Evolutionary conservation across 1,140 invertebrate species (phyloP).

Genomic region (Spodoptera litura): DNA sequence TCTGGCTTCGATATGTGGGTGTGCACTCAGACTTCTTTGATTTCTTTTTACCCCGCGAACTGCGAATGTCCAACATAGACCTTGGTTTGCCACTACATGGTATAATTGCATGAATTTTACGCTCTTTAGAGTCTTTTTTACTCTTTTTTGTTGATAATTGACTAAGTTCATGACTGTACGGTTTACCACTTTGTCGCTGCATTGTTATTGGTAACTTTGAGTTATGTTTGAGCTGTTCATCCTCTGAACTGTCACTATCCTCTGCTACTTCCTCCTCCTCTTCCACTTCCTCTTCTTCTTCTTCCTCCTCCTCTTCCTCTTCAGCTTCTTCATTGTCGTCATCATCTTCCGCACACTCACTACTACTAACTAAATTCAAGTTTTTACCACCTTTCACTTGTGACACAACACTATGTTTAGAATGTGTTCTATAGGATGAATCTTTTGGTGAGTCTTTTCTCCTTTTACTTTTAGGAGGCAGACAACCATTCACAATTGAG

Average conservation of each 20-base stretch:
- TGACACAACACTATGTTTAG: constrained; percentile 71
- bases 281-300: constrained; percentile 65
- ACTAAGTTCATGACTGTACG: constrained; percentile 86
- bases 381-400: constrained; percentile 85
- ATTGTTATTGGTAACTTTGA: constrained; percentile 82
- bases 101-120: constrained; percentile 78
- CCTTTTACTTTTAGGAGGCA: constrained; percentile 74
- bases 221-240: constrained; percentile 80
- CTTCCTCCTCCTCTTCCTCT: constrained; percentile 59
- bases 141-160: constrained; percentile 84
- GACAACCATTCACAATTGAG: constrained; percentile 74
- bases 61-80: constrained; percentile 82
- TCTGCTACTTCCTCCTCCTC: constrained; percentile 61
- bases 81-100: constrained; percentile 85
- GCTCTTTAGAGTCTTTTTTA: constrained; percentile 79
- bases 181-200: constrained; percentile 81
- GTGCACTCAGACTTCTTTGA: constrained; percentile 79
- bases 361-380: constrained; percentile 84
- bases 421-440: constrained; percentile 58
- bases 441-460: constrained; percentile 77
- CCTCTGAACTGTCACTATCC: constrained; percentile 82
- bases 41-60: constrained; percentile 83
- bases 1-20: constrained; percentile 84
- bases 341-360: constrained; percentile 70
- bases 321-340: constrained; percentile 58